These are phyloP conservation scores for Neodon shergylaensis DNA, from an alignment of 2,113 vertebrate genomes.

Conservation along the genomic window DNA sequence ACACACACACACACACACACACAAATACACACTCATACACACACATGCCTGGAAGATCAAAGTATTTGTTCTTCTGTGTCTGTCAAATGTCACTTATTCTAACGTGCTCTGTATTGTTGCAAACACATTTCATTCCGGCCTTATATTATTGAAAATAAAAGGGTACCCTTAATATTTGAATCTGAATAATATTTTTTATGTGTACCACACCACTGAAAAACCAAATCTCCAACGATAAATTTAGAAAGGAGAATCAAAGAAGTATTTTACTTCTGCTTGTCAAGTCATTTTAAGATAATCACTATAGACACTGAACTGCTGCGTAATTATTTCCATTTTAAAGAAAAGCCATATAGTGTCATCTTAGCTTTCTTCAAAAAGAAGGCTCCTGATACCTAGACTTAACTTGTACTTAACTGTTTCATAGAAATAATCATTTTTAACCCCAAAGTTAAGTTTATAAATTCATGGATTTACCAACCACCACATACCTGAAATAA, in stretches of 20 bases:
- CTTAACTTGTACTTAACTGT: not conserved
- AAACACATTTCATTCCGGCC: not conserved
- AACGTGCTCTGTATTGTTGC: not conserved
- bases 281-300: constrained; percentile 19
- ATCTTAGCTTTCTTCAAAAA: not conserved
- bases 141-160: not conserved
- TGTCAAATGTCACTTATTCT: not conserved
- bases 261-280: not conserved
- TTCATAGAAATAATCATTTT: not conserved
- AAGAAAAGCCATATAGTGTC: not conserved
- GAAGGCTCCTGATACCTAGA: not conserved
- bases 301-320: not conserved
- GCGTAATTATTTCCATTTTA: constrained; percentile 42
- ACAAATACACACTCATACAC: not conserved
- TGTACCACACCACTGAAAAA: not conserved
- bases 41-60: not conserved
- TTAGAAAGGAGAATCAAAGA: not conserved
- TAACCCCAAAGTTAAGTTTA: constrained; percentile 29
- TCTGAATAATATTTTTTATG: not conserved
- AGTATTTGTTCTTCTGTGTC: not conserved
- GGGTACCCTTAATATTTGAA: not conserved
- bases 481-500: not conserved
- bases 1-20: not conserved
- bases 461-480: not conserved
- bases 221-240: constrained; percentile 37